Evolutionary conservation across 2,888 invertebrate species (phyloP), one percentile per base, ranked within the genome.

Genomic region (Drosophila sordidula): DNA sequence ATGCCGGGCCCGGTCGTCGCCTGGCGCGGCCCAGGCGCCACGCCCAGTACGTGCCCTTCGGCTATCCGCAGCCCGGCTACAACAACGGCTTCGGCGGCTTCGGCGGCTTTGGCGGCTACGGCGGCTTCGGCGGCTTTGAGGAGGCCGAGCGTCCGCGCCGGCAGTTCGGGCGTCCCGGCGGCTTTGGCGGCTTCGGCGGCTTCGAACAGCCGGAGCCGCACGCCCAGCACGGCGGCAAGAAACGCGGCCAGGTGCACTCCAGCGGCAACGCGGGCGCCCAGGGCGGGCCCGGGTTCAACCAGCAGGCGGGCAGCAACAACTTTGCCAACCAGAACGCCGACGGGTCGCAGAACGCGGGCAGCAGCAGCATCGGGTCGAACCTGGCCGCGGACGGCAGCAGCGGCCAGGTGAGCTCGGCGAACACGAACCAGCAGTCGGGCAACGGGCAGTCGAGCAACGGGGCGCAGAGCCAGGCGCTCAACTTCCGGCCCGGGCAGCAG

Each of bases 351-450:
- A 34, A 88, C 12, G 90, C 84, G n/a, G 90, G 89, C 12, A 91
- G 89, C 18, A 91, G 92, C n/a, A 91, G 91, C 70, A 90, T 91
- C 39, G 74, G 91, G 14, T 90, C 91, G 0, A 92, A 92, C 39
- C 34, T 92, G n/a, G 91, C 90, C 2, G 54, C 72, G 25, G 90
- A 92, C 59, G 92, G 91, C 18, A 77, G 70, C 51, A 88, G 90
- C 4, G 92, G 91, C 0, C 92, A 92, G 64, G 62, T 91, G 11
- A 90, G 90, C 70, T 87, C 92, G 0, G 90, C 92, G 6, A 92
- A 92, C 66, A 90, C 90, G 0, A 88, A 89, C n/a, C 90, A 91
- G n/a, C 81, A 89, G 62, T 79, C 71, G n/a, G 55, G 82, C 16
- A 87, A 70, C 3, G 5, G 81, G 12, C 67, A 8, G 46, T 4